These are phyloP conservation scores for Hapalemur alaotrensis DNA, from an alignment of 2,797 vertebrate genomes.

Conservation along the genomic window DNA sequence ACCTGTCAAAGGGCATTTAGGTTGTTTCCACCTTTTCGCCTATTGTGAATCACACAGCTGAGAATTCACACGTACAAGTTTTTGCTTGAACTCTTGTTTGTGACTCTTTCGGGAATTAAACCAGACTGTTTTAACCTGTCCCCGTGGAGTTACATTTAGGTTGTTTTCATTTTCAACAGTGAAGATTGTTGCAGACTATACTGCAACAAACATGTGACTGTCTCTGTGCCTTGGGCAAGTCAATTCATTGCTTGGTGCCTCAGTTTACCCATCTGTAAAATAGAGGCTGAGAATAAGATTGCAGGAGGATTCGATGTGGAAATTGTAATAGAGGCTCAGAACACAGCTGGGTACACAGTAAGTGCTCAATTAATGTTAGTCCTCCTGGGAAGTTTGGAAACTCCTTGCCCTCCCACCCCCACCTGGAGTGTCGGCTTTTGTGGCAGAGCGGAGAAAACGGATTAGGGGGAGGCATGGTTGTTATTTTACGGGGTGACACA, in stretches of 20 bases:
- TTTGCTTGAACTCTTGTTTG: neutral
- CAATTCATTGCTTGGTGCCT: accelerated
- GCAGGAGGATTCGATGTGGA: neutral
- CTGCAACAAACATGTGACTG: accelerated
- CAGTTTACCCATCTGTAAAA: neutral
- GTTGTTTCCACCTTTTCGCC: neutral
- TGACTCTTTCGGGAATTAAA: neutral
- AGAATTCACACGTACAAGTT: accelerated
- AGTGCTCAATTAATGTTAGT: neutral
- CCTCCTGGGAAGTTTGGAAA: neutral
- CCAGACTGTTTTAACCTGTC: neutral
- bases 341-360: neutral
- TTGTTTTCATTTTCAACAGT: neutral
- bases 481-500: neutral
- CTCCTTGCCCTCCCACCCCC: neutral
- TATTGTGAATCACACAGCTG: neutral
- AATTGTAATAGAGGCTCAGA: neutral
- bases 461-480: accelerated
- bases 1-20: accelerated
- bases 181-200: neutral
- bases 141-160: neutral
- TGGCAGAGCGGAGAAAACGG: neutral
- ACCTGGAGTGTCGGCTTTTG: neutral
- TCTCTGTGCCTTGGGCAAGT: neutral
- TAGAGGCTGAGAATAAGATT: neutral